phyloP scores from a whole-genome alignment of 2,888 invertebrate genomes.

The Xylota segnis region DNA sequence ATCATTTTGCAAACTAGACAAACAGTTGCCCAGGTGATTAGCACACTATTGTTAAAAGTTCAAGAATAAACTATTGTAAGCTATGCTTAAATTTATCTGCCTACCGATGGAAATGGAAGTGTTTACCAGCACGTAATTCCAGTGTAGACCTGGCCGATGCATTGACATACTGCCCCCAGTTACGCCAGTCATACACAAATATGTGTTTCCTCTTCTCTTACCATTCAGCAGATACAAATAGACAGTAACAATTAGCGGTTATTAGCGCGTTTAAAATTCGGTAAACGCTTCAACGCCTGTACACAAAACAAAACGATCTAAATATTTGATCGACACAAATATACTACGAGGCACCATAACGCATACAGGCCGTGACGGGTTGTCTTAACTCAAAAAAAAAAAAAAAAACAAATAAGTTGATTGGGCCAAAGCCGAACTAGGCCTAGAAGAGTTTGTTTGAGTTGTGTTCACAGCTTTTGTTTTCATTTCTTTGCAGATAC shows the following conservation, averaged over 20 bases:
- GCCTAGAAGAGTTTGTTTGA: conserved; percentile 4
- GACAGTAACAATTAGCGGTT: conserved; percentile 73
- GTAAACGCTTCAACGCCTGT: conserved; percentile 67
- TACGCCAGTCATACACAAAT: conserved; percentile 19
- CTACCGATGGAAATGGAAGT: conserved; percentile 44
- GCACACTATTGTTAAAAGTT: conserved; percentile 65
- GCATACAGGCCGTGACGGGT: conserved; percentile 11
- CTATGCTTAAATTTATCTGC: conserved; percentile 14
- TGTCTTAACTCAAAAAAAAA: conserved; percentile 28
- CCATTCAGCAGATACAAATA: conserved; percentile 61
- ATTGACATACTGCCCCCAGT: conserved; percentile 68
- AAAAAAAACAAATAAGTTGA: conserved; percentile 15
- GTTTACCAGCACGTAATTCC: conserved; percentile 64
- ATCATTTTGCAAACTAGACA: conserved; percentile 60
- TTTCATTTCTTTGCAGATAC: conserved; percentile 88
- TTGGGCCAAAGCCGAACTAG: conserved; percentile 22
- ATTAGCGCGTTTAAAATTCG: conserved; percentile 75
- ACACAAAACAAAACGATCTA: conserved; percentile 43
- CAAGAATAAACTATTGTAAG: conserved; percentile 41
- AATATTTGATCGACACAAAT: conserved; percentile 64
- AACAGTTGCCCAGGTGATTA: conserved; percentile 61
- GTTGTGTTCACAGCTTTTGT: not conserved
- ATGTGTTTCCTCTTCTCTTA: not conserved
- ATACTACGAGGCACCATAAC: conserved; percentile 16
- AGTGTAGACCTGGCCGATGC: conserved; percentile 39